Percentiles rank a stretch among this genome's conserved stretches.
Evolutionary conservation across 2,797 vertebrate genomes (phyloP).

Genomic region (Pelobates cultripes): DNA sequence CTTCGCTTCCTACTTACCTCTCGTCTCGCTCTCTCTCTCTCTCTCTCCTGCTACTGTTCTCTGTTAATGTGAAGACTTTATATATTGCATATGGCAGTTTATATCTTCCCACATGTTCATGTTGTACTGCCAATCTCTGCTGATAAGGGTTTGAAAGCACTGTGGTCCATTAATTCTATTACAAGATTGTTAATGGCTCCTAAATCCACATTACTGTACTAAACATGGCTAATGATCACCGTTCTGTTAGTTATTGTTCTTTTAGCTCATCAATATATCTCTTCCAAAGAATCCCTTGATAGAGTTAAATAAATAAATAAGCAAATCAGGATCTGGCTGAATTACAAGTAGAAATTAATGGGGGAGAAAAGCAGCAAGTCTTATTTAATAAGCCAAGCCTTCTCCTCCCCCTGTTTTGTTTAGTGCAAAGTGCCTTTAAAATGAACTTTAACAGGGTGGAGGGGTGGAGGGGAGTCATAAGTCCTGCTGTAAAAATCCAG

Average conservation of each 20-base stretch:
- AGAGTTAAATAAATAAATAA: conserved; percentile 13
- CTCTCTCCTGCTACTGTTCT: background rate
- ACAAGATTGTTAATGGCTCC: conserved; percentile 54
- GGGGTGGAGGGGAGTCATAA: conserved; percentile 40
- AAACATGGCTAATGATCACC: conserved; percentile 46
- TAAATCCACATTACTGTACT: conserved; percentile 55
- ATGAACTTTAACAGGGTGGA: conserved; percentile 53
- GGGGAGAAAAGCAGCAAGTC: background rate
- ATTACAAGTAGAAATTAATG: conserved; percentile 30
- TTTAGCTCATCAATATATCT: conserved; percentile 40
- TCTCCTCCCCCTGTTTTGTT: conserved; percentile 53
- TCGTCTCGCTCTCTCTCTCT: background rate
- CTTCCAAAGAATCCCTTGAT: conserved; percentile 51
- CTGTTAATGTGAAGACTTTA: conserved; percentile 19
- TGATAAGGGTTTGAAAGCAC: conserved; percentile 45
- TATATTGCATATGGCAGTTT: conserved; percentile 40
- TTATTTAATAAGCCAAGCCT: conserved; percentile 29
- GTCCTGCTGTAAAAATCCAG: conserved; percentile 66
- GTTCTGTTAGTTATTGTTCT: conserved; percentile 32
- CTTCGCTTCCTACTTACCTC: background rate
- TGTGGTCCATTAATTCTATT: conserved; percentile 54
- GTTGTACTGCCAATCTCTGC: conserved; percentile 43
- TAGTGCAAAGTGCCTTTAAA: conserved; percentile 47
- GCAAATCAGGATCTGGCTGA: conserved; percentile 14
- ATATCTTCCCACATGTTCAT: conserved; percentile 38